Evolutionary conservation across 2,113 vertebrate species (phyloP), one percentile per base, ranked within the genome.

Genomic region (Falco punctatus): DNA sequence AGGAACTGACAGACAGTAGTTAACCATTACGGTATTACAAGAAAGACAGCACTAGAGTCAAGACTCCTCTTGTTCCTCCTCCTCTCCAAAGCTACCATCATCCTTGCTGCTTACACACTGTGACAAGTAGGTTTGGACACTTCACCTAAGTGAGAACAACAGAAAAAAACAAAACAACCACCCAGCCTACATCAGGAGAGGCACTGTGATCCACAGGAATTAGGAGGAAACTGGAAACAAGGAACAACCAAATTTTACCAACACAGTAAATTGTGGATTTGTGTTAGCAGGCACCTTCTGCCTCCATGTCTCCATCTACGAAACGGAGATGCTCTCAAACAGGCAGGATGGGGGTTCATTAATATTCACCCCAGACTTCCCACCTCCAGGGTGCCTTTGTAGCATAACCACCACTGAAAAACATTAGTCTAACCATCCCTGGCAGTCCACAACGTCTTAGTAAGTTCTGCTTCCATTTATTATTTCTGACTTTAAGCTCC

Each of bases 291-390:
- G 12, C 7, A 90, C 13, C 23, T 77, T 81, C 35, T 64, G 54
- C 27, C 13, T 92, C 58, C 28, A 20, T 11, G 2, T 49, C 35
- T 54, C 23, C 58, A 32, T 19, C 59, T 72, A 10, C 28, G 54
- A 69, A 89, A 81, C 2, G n/a, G 44, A 55, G 40, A 65, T 32
- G 16, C 15, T 49, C 26, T 35, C 66, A 61, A 65, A 86, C 3
- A 46, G 16, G 30, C 35, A 27, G 0, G 2, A 21, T 46, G 32
- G 6, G 0, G 1, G 9, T 35, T 84, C 64, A 64, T 28, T 48
- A 58, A 42, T 17, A 33, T 13, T 33, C 13, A 42, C 27, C 2
- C 15, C 61, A 18, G 51, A 62, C 9, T 82, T 78, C 20, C 10
- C 28, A 73, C 23, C 22, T 66, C 66, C 54, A 61, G 16, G 27